Evolutionary conservation across 1,140 invertebrate genomes (phyloP), one percentile per base, ranked within the genome.

Genomic region (Andricus grossulariae): DNA sequence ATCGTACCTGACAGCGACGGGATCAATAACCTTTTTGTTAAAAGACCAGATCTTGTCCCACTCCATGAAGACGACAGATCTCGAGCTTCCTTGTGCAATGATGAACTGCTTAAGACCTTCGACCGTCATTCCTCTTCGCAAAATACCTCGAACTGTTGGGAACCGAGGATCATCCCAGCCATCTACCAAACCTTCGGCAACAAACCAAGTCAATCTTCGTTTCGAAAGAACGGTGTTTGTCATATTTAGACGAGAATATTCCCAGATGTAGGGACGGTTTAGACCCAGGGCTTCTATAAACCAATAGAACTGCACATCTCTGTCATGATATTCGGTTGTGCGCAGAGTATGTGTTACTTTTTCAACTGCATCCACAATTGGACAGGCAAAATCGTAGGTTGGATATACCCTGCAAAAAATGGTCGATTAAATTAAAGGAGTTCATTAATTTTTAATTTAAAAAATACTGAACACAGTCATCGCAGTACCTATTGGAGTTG

Each of bases 1-100:
- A 50, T 51, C 73, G 55, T 83, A 90, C 88, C 90, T 87, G 16
- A 84, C 71, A 1, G 88, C 89, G 49, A 89, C 45, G 3, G 91
- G 90, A 81, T 92, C 90, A 19, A 92, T 90, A 13, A 96, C 96
- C 94, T 99, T 99, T 90, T 99, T 99, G 89, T 99, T 99, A 84
- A 99, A 97, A 12, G 98, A 94, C 99, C 99, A 99, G 80, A 99
- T 99, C 92, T 99, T 99, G 89, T 99, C 99, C 99, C 99, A 99
- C 88, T 99, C 98, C 99, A 99, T 99, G 86, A 98, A 98, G 2
- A 99, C 98, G 5, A 99, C 98, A 12, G 98, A 97, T 82, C 96
- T 94, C 25, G 98, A 99, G 57, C 98, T 99, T 70, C 99, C 99
- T 93, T 99, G 99, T n/a, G 98, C 97, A 51, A 98, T 95, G 82